Percentiles rank a stretch among this genome's conserved stretches.
These are phyloP conservation scores for Gavia stellata DNA, from an alignment of 2,113 vertebrate species.

Conservation along the genomic window DNA sequence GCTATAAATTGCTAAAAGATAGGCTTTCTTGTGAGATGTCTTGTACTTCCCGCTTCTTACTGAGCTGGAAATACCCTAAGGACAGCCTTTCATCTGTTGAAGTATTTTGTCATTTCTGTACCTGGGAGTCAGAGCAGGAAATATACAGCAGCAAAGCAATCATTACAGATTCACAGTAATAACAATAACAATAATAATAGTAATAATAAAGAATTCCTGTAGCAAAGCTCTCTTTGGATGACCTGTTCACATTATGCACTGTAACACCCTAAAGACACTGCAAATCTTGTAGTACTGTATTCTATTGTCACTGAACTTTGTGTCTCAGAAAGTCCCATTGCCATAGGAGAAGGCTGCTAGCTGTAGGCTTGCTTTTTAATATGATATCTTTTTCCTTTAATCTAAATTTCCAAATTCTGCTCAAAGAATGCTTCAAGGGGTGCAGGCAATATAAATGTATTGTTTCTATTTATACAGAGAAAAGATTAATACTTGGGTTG, in stretches of 20 bases:
- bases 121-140: not conserved
- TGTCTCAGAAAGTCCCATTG: not conserved
- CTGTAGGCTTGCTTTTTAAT: not conserved
- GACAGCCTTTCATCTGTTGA: not conserved
- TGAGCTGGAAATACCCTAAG: constrained; percentile 22
- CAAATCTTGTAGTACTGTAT: not conserved
- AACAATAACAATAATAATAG: not conserved
- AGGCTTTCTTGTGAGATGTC: not conserved
- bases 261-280: not conserved
- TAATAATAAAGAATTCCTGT: not conserved
- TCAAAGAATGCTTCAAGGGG: not conserved
- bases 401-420: not conserved
- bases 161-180: not conserved
- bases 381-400: not conserved
- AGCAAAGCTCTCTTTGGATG: not conserved
- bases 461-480: not conserved
- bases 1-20: not conserved
- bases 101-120: constrained; percentile 5
- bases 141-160: not conserved
- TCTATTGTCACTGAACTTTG: not conserved
- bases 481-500: not conserved
- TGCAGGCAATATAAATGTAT: not conserved
- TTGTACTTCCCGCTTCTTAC: not conserved
- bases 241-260: not conserved
- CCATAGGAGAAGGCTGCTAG: not conserved